Base-by-base conservation (phyloP, 2,888 invertebrate genomes). In the Drosophila mimetica region DNA sequence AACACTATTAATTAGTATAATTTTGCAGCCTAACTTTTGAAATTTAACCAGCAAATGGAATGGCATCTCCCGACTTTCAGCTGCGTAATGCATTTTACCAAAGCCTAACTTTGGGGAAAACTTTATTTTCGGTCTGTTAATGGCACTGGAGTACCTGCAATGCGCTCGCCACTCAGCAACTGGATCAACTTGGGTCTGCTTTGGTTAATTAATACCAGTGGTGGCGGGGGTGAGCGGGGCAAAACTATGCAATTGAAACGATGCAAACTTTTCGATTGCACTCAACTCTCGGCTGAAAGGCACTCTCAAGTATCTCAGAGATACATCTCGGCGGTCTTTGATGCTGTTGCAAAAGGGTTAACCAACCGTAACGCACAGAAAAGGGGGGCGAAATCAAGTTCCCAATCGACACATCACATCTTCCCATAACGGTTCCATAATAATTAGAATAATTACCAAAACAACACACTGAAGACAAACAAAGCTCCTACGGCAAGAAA, bases 261-360 rank as follows among this genome's bases (percentile, higher is more conserved):
- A 44, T 53, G 55, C 53, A 55, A 82, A 66, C 54, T 79, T 82
- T 81, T 47, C 55, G 57, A 46, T 64, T 58, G 58, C 44, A 44
- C 54, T 55, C 63, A 36, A 25, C 36, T 50, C 47, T 50, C 47
- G 46, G 47, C 7, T 20, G 48, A 51, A 36, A 48, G 41, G 46
- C 42, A 51, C 30, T 57, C 42, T 50, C 60, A 20, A 66, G 67
- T 57, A 57, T 57, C 46, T 39, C 37, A 14, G 66, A 30, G 66
- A 65, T 65, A 57, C 55, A 48, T 18, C 39, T 25, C 42, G 14
- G 55, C 16, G 18, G 30, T 58, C 52, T 52, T 63, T 37, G 63
- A 51, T 41, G 50, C 20, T 28, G 41, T 44, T 30, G 37, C 46
- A 47, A 61, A 52, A 52, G 63, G 52, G 44, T 52, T 52, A 63